These are phyloP conservation scores for Hydraecia micacea DNA, from an alignment of 2,888 invertebrate species.

Conservation along the genomic window DNA sequence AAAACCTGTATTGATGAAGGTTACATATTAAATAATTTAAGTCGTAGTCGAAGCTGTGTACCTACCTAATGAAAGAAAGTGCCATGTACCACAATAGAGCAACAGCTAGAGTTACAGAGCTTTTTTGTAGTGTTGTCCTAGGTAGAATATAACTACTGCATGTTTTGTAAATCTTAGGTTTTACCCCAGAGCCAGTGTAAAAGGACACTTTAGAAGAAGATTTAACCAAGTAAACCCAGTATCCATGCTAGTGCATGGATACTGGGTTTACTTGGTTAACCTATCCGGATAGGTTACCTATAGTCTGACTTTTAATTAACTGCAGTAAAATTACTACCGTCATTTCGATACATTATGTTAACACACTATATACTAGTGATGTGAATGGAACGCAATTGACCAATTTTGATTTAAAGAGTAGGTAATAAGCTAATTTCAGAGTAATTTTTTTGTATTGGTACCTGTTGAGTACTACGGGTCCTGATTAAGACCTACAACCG, in stretches of 20 bases:
- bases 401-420: neutral
- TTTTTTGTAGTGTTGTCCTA: neutral
- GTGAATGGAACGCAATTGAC: too few relatives aligned
- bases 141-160: neutral
- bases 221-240: neutral
- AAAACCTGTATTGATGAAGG: constrained; percentile 3
- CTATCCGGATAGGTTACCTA: neutral
- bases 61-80: neutral
- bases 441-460: neutral
- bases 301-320: too few relatives aligned
- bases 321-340: too few relatives aligned
- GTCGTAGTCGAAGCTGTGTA: too few relatives aligned
- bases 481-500: too few relatives aligned
- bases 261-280: too few relatives aligned
- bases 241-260: too few relatives aligned
- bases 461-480: neutral
- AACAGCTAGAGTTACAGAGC: neutral
- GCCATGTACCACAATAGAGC: neutral
- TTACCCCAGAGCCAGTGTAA: neutral
- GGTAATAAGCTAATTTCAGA: neutral
- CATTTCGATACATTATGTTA: too few relatives aligned
- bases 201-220: neutral
- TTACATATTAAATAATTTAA: neutral
- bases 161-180: neutral
- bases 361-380: too few relatives aligned